phyloP scores from a whole-genome alignment of 2,113 vertebrate genomes.

The Tetrao urogallus region DNA sequence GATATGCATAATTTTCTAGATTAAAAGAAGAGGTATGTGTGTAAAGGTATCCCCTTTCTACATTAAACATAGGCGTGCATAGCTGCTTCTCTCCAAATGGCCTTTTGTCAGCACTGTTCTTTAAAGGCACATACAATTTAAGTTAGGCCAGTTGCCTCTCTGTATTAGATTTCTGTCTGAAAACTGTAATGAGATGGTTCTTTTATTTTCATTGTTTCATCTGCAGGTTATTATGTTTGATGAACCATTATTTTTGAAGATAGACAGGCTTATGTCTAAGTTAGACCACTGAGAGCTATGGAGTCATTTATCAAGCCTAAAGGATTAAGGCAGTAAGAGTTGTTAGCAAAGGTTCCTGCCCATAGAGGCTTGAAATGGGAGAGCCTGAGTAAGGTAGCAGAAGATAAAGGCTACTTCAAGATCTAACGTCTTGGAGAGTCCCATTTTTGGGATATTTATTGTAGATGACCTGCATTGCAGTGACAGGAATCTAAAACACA shows the following conservation, averaged over 20 bases:
- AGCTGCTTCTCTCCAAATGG: background rate
- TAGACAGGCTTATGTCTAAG: background rate
- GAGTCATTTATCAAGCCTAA: background rate
- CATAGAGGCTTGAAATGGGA: background rate
- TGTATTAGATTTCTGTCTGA: background rate
- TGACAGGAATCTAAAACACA: background rate
- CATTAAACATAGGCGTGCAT: background rate
- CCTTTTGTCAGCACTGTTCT: background rate
- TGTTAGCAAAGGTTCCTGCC: background rate
- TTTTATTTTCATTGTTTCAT: background rate
- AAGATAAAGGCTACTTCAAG: background rate
- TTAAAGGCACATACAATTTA: background rate
- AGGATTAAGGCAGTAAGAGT: background rate
- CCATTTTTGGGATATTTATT: background rate
- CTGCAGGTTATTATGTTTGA: background rate
- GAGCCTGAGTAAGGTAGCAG: background rate
- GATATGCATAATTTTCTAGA: background rate
- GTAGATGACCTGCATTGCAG: background rate
- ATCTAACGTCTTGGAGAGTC: background rate
- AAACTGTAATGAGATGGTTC: background rate
- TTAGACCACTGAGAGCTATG: background rate
- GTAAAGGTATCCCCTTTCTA: background rate
- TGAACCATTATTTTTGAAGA: background rate
- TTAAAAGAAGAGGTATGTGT: background rate
- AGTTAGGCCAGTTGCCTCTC: background rate